Conservation (phyloP, 2,888 invertebrate species). For the Melangyna quadrimaculata region DNA sequence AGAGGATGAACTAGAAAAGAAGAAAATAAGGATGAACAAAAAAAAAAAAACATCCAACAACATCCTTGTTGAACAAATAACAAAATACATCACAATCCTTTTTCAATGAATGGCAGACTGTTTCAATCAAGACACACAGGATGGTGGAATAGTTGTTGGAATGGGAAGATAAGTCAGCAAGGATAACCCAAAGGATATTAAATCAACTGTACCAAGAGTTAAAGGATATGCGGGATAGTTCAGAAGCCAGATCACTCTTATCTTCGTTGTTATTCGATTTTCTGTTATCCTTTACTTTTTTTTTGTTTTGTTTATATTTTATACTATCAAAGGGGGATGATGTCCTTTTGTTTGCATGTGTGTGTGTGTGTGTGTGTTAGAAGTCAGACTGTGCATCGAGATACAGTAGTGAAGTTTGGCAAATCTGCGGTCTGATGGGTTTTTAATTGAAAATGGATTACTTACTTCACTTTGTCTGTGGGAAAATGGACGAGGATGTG, state of each 20-base stretch:
- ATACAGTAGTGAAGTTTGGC: constrained; percentile 62
- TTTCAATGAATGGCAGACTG: constrained; percentile 46
- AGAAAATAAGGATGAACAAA: constrained; percentile 8
- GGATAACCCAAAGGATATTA: constrained; percentile 69
- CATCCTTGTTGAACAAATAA: constrained; percentile 68
- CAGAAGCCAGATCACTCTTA: constrained; percentile 70
- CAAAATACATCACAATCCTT: constrained; percentile 67
- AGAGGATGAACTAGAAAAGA: constrained; percentile 90
- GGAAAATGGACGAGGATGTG: background rate
- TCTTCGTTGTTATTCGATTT: constrained; percentile 63
- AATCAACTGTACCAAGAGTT: constrained; percentile 66
- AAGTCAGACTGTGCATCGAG: constrained; percentile 41
- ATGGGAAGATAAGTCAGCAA: constrained; percentile 29
- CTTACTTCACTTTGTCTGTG: constrained; percentile 74
- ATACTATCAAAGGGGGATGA: background rate
- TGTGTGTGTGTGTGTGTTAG: constrained; percentile 18
- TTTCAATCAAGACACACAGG: constrained; percentile 38
- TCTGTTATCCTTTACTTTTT: constrained; percentile 34
- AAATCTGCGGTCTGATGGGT: constrained; percentile 76
- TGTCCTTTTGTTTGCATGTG: background rate
- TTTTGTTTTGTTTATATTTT: constrained; percentile 12
- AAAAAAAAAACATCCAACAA: constrained; percentile 48
- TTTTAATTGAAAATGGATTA: constrained; percentile 81
- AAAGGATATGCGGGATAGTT: constrained; percentile 70
- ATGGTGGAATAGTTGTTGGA: background rate